These are phyloP conservation scores for Drosophila melanosoma DNA, from an alignment of 2,888 invertebrate genomes.

Conservation along the genomic window DNA sequence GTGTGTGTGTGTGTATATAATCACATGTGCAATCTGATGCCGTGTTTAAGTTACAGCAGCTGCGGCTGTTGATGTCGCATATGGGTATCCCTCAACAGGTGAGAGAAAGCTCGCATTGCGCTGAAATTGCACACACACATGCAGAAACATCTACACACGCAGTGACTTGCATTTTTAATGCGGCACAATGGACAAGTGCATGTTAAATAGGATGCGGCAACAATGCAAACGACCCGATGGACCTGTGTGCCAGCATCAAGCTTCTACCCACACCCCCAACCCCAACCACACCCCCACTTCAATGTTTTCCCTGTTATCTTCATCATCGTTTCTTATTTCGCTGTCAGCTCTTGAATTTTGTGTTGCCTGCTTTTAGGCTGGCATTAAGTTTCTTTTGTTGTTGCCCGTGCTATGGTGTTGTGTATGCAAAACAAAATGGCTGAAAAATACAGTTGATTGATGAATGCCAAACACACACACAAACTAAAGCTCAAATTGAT, in stretches of 20 bases:
- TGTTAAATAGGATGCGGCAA: constrained; percentile 63
- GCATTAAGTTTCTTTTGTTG: constrained; percentile 6
- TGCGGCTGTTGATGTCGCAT: constrained; percentile 6
- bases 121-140: neutral
- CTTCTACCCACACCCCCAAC: neutral
- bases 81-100: constrained; percentile 57
- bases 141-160: neutral
- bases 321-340: neutral
- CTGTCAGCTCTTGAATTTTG: constrained; percentile 17
- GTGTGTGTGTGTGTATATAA: neutral
- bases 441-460: constrained; percentile 47
- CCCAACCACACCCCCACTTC: neutral
- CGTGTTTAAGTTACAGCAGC: constrained; percentile 10
- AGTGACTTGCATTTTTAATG: constrained; percentile 55
- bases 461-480: constrained; percentile 24
- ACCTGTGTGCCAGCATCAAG: constrained; percentile 19
- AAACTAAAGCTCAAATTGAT: constrained; percentile 2
- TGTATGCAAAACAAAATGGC: constrained; percentile 49
- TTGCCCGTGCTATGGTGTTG: constrained; percentile 6
- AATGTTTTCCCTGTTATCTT: neutral
- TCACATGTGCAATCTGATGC: constrained; percentile 33
- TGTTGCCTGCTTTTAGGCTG: constrained; percentile 60
- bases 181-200: constrained; percentile 62
- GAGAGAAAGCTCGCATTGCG: constrained; percentile 19
- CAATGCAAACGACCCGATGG: constrained; percentile 60